These are phyloP conservation scores for Mola mola DNA, from an alignment of 2,113 vertebrate genomes.

Conservation along the genomic window DNA sequence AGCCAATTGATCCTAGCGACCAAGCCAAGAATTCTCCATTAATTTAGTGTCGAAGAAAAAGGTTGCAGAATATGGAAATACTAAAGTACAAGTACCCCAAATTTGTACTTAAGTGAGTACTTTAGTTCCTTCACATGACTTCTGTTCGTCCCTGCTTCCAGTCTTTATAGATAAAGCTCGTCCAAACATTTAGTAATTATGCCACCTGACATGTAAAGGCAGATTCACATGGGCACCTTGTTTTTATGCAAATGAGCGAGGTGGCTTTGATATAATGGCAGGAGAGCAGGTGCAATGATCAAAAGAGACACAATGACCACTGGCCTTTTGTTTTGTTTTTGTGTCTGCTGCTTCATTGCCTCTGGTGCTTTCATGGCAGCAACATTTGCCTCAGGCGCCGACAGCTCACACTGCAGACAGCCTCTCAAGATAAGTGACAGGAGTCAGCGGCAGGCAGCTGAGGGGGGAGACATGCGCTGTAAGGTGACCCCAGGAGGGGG, in stretches of 20 bases:
- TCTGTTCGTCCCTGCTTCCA: no score
- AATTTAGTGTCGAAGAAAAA: no score
- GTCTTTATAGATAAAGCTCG: no score
- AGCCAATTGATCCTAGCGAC: no score
- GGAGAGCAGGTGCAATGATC: not conserved
- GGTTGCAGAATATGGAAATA: no score
- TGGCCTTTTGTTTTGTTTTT: conserved; percentile 1
- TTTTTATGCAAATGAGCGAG: not conserved
- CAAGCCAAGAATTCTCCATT: no score
- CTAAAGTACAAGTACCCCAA: no score
- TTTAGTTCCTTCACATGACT: no score
- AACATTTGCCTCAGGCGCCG: not conserved
- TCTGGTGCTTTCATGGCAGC: not conserved
- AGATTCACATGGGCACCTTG: not conserved
- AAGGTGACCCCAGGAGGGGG: conserved; percentile 8
- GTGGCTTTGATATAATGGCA: not conserved
- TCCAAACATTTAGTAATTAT: no score
- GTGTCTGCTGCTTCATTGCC: not conserved
- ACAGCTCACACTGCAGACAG: conserved; percentile 5
- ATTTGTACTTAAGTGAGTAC: no score
- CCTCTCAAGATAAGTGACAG: conserved; percentile 1
- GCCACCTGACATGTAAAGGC: not conserved
- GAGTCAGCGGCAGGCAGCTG: not conserved
- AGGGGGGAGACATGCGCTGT: not conserved
- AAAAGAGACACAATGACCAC: not conserved